A percentile compares a stretch with the other conserved stretches of the same genome.
phyloP scores from a whole-genome alignment of 2,113 vertebrate species.

The Callorhinus ursinus region DNA sequence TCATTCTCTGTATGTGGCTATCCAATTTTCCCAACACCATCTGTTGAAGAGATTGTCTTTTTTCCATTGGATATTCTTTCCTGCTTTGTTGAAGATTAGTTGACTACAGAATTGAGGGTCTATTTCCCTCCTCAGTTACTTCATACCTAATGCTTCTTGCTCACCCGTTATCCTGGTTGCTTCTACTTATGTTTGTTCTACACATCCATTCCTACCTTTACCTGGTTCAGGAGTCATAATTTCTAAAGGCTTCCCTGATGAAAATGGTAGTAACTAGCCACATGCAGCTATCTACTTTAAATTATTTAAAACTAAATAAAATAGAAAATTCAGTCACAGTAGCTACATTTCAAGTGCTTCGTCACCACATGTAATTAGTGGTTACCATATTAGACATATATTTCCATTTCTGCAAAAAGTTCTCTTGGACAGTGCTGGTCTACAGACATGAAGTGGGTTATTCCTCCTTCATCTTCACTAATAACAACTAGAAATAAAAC shows the following conservation, averaged over 20 bases:
- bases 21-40: too few relatives aligned
- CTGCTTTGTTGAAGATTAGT: too few relatives aligned
- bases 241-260: not conserved
- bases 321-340: not conserved
- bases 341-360: not conserved
- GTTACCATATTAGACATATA: not conserved
- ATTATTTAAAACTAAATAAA: conserved; percentile 24
- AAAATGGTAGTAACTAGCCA: not conserved
- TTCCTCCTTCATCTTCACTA: not conserved
- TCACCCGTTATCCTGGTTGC: not conserved
- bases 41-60: too few relatives aligned
- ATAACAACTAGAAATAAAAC: not conserved
- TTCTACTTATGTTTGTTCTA: not conserved
- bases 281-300: not conserved
- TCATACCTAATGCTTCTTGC: not conserved
- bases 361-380: not conserved
- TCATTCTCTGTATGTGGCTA: too few relatives aligned
- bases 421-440: not conserved
- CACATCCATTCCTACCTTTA: not conserved
- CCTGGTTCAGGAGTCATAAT: not conserved
- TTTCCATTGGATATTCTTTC: too few relatives aligned
- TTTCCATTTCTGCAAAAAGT: not conserved
- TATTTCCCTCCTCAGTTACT: not conserved
- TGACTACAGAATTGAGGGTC: too few relatives aligned
- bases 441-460: not conserved